A percentile compares a stretch with the other conserved stretches of the same genome.
Evolutionary conservation across 1,140 invertebrate genomes (phyloP).

Genomic region (Vollenhovia emeryi): DNA sequence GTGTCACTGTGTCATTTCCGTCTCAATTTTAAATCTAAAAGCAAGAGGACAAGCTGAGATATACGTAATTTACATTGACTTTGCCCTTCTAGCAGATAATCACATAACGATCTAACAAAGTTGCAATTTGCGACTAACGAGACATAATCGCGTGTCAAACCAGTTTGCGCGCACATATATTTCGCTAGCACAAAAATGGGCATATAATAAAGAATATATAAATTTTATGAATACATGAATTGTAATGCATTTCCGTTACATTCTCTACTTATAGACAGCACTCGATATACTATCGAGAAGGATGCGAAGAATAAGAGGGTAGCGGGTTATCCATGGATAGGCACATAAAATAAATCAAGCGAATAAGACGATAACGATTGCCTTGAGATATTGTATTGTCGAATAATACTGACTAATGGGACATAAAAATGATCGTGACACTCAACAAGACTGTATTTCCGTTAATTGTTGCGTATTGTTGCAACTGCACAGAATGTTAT

Average conservation of each 20-base stretch:
- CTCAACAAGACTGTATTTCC: neutral
- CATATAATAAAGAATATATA: slow-evolving; percentile 1
- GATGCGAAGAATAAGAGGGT: neutral
- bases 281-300: neutral
- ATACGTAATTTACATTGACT: slow-evolving; percentile 2
- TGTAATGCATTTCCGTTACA: slow-evolving; percentile 51
- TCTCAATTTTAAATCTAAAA: slow-evolving; percentile 14
- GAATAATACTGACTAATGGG: slow-evolving; percentile 48
- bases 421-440: slow-evolving; percentile 27
- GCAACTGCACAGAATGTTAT: neutral
- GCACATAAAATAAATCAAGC: slow-evolving; percentile 78
- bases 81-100: neutral
- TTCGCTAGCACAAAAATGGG: neutral
- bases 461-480: neutral
- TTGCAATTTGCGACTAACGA: neutral
- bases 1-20: neutral
- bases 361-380: slow-evolving; percentile 75
- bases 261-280: slow-evolving; percentile 2
- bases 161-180: neutral
- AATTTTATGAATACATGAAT: slow-evolving; percentile 10
- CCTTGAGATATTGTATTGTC: slow-evolving; percentile 64
- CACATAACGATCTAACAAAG: neutral
- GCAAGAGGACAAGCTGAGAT: neutral
- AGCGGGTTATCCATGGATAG: slow-evolving; percentile 6
- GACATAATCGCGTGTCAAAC: neutral